Evolutionary conservation across 2,888 invertebrate genomes (phyloP).

Genomic region (Heliconius cydno): DNA sequence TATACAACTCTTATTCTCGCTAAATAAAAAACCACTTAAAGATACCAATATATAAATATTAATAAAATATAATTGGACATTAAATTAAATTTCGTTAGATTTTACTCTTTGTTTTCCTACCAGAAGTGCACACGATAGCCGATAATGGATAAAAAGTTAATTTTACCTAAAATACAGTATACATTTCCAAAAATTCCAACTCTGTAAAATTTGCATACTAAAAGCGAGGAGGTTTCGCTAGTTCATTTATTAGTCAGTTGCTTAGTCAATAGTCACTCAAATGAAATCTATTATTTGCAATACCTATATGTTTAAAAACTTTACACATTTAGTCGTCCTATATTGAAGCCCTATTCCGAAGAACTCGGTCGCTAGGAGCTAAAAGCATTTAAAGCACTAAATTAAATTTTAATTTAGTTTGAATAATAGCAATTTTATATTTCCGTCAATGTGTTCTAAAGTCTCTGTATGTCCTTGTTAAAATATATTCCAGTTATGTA

Average conservation of each 20-base stretch:
- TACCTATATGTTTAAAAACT: background rate
- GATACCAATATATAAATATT: background rate
- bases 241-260: constrained; percentile 6
- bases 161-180: constrained; percentile 33
- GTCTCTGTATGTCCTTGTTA: background rate
- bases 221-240: constrained; percentile 24
- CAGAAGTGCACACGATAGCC: constrained; percentile 11
- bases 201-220: constrained; percentile 27
- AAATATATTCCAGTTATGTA: background rate
- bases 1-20: background rate
- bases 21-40: background rate
- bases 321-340: background rate
- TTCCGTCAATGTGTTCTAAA: background rate
- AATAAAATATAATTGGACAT: background rate
- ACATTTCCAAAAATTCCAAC: constrained; percentile 33
- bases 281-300: background rate
- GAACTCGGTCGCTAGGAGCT: background rate
- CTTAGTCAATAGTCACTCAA: background rate
- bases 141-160: constrained; percentile 17
- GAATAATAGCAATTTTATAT: background rate
- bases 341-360: background rate
- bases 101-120: background rate
- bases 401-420: background rate
- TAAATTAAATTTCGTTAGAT: background rate
- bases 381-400: constrained; percentile 3